A percentile compares a stretch with the other conserved stretches of the same genome.
Evolutionary conservation across 2,113 vertebrate species (phyloP).

Genomic region (Sula dactylatra): DNA sequence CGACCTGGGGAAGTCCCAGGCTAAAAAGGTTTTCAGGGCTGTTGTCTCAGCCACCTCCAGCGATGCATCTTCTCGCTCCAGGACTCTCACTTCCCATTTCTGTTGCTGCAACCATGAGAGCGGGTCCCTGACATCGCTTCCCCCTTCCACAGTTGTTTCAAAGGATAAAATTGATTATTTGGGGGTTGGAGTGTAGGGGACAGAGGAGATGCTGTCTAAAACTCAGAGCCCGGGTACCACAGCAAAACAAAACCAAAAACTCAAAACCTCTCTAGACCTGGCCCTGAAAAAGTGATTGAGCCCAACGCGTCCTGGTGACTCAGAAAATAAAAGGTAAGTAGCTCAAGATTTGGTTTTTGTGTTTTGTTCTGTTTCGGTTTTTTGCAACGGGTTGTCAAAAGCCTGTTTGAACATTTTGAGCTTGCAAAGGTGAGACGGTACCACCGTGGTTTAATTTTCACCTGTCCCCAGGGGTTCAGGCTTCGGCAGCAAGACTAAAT

Average conservation of each 20-base stretch:
- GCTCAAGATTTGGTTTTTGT: neutral
- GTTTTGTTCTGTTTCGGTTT: neutral
- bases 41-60: neutral
- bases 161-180: neutral
- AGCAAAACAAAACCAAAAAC: neutral
- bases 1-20: neutral
- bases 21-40: neutral
- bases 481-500: neutral
- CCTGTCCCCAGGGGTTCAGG: neutral
- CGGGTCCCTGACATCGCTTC: accelerated
- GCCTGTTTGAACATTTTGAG: neutral
- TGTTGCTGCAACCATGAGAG: neutral
- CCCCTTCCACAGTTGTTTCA: neutral
- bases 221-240: neutral
- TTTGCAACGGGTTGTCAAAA: neutral
- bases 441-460: neutral
- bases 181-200: neutral
- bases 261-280: neutral
- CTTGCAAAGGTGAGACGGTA: neutral
- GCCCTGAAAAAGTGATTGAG: neutral
- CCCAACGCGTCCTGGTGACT: neutral
- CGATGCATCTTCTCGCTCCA: accelerated
- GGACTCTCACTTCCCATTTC: neutral
- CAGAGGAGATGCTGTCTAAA: neutral
- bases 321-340: neutral